Evolutionary conservation across 2,888 invertebrate genomes (phyloP), one percentile per base, ranked within the genome.

Genomic region (Acleris sparsana): DNA sequence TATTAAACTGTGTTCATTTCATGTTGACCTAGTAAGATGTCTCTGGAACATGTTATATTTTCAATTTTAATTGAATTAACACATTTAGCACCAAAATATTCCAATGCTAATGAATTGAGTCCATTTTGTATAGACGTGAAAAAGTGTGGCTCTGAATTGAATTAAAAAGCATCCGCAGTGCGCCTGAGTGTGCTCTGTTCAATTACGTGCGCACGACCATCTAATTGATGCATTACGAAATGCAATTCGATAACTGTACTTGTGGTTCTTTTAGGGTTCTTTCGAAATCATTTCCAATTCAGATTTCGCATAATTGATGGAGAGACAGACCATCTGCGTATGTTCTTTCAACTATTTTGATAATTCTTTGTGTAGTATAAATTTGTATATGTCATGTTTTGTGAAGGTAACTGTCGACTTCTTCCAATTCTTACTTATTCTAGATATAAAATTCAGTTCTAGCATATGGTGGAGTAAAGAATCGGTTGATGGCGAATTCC

Each of bases 191-290:
- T 18, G 18, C 63, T 64, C 29, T 20, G 18, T 18, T 55, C 46
- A 64, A 64, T 64, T 60, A 64, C 33, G 64, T 64, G 64, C 48
- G 49, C 49, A 64, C 57, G 49, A 52, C 17, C 60, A 20, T 53
- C 44, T 60, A 60, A 64, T 64, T 20, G 49, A 53, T 39, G 39
- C 22, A 49, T 64, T 64, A 60, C 64, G 59, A 60, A 64, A 64
- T 55, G 18, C 11, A n/a, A 17, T 53, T 46, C 46, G 58, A n/a
- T 49, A 48, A 62, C 53, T 17, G 59, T 59, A 39, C 46, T 33
- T 33, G 3, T 11, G 13, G 20, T 22, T 43, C 46, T 46, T 48
- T 25, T n/a, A 51, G 18, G 53, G 18, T n/a, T 39, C 29, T 55
- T 63, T 51, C 63, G 44, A 52, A 63, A 51, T 7, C 13, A 2